These are phyloP conservation scores for Rhagoletis pomonella DNA, from an alignment of 1,140 invertebrate genomes.

Conservation along the genomic window DNA sequence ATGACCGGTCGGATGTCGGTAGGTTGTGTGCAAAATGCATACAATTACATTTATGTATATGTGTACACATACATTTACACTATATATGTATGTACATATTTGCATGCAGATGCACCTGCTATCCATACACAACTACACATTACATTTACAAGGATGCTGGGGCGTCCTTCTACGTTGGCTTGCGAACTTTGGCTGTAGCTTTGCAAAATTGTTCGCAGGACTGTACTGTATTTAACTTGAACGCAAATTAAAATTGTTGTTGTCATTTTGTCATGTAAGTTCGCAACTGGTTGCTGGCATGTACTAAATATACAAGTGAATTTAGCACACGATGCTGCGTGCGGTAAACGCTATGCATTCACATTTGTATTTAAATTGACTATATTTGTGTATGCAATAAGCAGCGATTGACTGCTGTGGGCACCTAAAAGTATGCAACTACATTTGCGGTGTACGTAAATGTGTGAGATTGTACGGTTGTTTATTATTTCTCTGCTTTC, in stretches of 20 bases:
- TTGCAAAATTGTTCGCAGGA: neutral
- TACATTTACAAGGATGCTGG: neutral
- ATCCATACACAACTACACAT: no score
- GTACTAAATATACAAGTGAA: neutral
- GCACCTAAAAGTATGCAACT: constrained; percentile 7
- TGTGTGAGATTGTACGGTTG: neutral
- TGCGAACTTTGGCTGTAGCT: neutral
- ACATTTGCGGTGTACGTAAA: neutral
- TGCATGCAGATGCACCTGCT: neutral
- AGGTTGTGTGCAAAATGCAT: constrained; percentile 29
- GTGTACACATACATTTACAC: neutral
- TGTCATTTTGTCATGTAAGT: neutral
- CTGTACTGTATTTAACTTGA: neutral
- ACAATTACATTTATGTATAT: constrained; percentile 4
- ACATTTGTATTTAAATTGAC: no score
- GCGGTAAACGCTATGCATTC: neutral
- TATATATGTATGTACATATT: neutral
- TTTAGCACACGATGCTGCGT: neutral
- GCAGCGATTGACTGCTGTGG: constrained; percentile 23
- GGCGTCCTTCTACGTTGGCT: neutral
- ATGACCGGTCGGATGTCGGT: constrained; percentile 24
- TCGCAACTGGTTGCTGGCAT: neutral
- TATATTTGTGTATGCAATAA: no score
- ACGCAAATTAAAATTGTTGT: neutral
- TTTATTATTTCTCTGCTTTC: neutral